These are phyloP conservation scores for Copidosoma floridanum DNA, from an alignment of 1,140 invertebrate species.

Conservation along the genomic window DNA sequence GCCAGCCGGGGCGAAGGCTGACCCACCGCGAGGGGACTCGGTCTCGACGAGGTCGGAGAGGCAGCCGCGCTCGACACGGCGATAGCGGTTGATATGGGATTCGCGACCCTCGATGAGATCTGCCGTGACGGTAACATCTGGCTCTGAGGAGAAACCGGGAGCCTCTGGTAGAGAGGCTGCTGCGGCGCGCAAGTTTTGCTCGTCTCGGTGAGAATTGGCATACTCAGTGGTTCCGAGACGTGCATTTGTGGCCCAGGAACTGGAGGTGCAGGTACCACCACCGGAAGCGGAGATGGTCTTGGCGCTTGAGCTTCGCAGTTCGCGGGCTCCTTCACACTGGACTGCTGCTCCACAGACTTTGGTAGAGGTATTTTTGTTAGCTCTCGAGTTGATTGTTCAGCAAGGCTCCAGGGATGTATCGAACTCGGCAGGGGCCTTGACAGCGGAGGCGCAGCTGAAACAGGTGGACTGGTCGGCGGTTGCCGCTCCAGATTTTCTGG, in stretches of 20 bases:
- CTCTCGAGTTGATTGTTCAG: constrained; percentile 38
- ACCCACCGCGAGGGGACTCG: constrained; percentile 39
- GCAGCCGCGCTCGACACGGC: constrained; percentile 25
- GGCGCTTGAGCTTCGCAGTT: constrained; percentile 16
- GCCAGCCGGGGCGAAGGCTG: constrained; percentile 40
- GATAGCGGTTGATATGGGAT: constrained; percentile 24
- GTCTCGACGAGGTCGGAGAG: constrained; percentile 30
- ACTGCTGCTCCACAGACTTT: constrained; percentile 31
- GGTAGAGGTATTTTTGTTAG: constrained; percentile 30
- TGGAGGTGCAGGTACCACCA: constrained; percentile 13
- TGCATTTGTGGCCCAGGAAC: constrained; percentile 41
- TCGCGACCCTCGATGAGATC: constrained; percentile 44
- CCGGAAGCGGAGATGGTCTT: not conserved
- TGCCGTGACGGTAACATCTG: constrained; percentile 47
- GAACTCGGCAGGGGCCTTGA: constrained; percentile 17
- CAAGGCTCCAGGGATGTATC: constrained; percentile 50
- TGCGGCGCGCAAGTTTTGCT: constrained; percentile 35
- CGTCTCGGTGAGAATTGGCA: constrained; percentile 32
- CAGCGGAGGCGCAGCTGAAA: constrained; percentile 24
- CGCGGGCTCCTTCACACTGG: constrained; percentile 29
- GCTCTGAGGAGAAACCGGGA: constrained; percentile 45
- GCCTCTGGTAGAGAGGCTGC: constrained; percentile 48
- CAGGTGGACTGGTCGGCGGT: constrained; percentile 41
- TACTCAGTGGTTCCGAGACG: constrained; percentile 28
- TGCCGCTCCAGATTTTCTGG: too few species aligned